These are phyloP conservation scores for Sebastes minor DNA, from an alignment of 2,797 vertebrate genomes.

Conservation along the genomic window DNA sequence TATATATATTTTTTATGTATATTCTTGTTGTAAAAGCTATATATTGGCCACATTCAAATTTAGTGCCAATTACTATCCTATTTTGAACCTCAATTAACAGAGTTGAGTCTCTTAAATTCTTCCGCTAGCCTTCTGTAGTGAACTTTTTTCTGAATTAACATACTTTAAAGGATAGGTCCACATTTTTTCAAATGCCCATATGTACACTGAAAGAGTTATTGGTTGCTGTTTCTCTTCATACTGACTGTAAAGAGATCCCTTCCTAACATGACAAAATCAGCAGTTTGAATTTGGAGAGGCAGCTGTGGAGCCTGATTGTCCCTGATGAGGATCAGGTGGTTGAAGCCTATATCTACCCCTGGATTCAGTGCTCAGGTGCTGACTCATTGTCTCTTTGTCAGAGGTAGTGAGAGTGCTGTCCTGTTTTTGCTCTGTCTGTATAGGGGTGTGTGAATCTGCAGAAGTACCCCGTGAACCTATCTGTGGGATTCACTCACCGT, in stretches of 20 bases:
- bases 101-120: background rate
- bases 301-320: too few species aligned
- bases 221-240: background rate
- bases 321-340: too few species aligned
- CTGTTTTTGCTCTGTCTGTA: rapidly evolving
- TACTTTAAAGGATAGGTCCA: background rate
- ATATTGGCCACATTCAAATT: background rate
- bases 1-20: too few species aligned
- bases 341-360: rapidly evolving
- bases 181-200: background rate
- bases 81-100: background rate
- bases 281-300: background rate
- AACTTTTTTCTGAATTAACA: background rate
- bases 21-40: too few species aligned
- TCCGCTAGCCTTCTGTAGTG: rapidly evolving
- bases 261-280: background rate
- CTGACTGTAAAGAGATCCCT: background rate
- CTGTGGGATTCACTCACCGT: too few species aligned
- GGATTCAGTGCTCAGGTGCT: too few species aligned
- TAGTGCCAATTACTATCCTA: background rate
- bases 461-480: too few species aligned
- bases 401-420: too few species aligned
- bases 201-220: background rate
- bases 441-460: too few species aligned
- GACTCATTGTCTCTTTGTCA: too few species aligned